Evolutionary conservation across 2,888 invertebrate species (phyloP), one percentile per base, ranked within the genome.

Genomic region (Sacculina carcini): DNA sequence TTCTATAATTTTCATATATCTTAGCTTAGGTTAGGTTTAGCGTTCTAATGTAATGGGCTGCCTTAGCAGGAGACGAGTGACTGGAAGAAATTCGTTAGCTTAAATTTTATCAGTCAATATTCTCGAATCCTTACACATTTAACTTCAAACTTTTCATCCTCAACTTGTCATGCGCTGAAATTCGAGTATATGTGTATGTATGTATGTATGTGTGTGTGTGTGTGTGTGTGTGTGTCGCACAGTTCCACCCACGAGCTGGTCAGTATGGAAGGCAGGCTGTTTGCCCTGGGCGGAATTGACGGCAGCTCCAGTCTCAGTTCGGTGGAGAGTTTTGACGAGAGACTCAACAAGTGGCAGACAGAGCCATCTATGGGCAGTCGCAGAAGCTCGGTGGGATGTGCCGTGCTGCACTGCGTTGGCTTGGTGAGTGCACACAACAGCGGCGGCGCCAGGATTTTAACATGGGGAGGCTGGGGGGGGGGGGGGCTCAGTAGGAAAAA

Each of bases 211-310:
- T 49, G 24, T 31, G 3, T 10, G 16, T 28, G 32, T 2, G 2
- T n/a, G 12, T 12, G 24, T 19, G 24, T 10, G 12, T 47, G 12
- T 12, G 21, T 9, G 10, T 24, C 16, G 50, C 52, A 12, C 59
- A 75, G 77, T 59, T 76, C 77, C 26, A 77, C 77, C 0, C 77
- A 77, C 58, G 77, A 77, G 64, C 71, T 77, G 12, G 75, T 76
- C 2, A 71, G 72, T 52, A 72, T 76, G 52, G 75, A 74, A 53
- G 73, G 72, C 7, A 68, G 65, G 50, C 66, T 78, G 26, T 75
- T 74, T 58, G 75, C 77, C 0, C 61, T 78, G 34, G 78, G 78
- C 26, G 78, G 77, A 26, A 77, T 77, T 58, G 77, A 78, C 60
- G 77, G 78, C 23, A 75, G 74, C 52, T 75, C 75, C 4, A 76